Percentiles rank a stretch among this genome's conserved stretches.
Conservation (phyloP, 2,113 vertebrate species). For the Erpornis zantholeuca region DNA sequence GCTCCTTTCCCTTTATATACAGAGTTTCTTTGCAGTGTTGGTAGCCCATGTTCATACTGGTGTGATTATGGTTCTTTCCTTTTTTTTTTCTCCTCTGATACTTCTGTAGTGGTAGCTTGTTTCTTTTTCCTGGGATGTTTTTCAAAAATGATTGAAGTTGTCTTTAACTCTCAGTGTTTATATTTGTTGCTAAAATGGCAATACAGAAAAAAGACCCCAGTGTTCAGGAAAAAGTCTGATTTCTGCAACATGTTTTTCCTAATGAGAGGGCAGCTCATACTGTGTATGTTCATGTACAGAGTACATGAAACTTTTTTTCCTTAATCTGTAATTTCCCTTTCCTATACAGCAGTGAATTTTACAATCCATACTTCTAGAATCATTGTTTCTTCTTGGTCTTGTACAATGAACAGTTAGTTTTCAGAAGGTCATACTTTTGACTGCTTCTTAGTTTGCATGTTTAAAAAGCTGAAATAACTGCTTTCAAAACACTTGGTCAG, state of each 20-base stretch:
- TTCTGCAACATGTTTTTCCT: neutral
- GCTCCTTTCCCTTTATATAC: rapidly evolving
- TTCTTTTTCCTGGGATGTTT: neutral
- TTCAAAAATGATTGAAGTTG: neutral
- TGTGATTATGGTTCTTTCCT: neutral
- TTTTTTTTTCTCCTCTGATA: neutral
- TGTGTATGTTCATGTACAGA: neutral
- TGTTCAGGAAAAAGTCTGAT: neutral
- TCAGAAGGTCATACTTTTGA: neutral
- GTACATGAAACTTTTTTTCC: no score
- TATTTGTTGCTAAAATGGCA: neutral
- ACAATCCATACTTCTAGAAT: neutral
- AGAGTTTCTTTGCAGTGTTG: neutral
- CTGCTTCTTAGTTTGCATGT: neutral
- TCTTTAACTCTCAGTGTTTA: neutral
- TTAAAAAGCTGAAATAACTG: neutral
- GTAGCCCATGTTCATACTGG: neutral
- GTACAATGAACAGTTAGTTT: neutral
- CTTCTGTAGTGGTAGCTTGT: neutral
- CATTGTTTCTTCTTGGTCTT: neutral
- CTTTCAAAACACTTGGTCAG: neutral
- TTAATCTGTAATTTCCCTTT: rapidly evolving
- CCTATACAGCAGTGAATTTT: neutral
- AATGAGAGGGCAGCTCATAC: neutral
- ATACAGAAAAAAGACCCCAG: neutral